Evolutionary conservation across 2,113 vertebrate genomes (phyloP).

Genomic region (Silurus glanis): DNA sequence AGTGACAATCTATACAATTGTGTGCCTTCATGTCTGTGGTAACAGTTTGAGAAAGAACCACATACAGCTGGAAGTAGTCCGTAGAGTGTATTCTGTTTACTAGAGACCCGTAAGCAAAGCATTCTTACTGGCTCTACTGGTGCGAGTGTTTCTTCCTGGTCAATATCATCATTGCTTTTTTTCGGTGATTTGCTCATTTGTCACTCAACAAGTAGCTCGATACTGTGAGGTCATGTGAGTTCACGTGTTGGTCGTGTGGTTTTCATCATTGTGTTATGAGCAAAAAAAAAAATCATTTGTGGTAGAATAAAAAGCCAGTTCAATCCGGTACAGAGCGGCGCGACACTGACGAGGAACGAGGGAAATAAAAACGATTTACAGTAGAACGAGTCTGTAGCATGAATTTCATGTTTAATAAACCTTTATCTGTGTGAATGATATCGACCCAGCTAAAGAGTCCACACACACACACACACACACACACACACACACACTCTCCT

Average conservation of each 20-base stretch:
- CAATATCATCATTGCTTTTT: neutral
- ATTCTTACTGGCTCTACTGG: neutral
- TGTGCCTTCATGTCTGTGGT: no score
- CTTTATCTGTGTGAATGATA: constrained; percentile 13
- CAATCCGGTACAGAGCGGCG: no score
- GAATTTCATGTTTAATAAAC: constrained; percentile 37
- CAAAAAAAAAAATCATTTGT: neutral
- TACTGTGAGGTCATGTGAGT: neutral
- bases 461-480: constrained; percentile 15
- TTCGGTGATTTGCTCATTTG: no score
- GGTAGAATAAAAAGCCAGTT: neutral
- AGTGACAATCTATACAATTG: no score
- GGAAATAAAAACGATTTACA: constrained; percentile 15
- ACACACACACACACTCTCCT: constrained; percentile 14
- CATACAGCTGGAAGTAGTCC: no score
- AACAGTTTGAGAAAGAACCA: no score
- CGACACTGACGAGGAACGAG: neutral
- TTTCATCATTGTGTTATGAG: no score
- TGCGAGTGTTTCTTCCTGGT: neutral
- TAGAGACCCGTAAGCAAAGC: neutral
- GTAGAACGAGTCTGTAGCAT: constrained; percentile 5
- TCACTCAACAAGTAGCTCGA: neutral
- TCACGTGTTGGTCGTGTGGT: neutral
- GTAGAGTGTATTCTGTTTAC: neutral
- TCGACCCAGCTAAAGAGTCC: neutral